Evolutionary conservation across 2,888 invertebrate species (phyloP).

Genomic region (Acleris sparsana): DNA sequence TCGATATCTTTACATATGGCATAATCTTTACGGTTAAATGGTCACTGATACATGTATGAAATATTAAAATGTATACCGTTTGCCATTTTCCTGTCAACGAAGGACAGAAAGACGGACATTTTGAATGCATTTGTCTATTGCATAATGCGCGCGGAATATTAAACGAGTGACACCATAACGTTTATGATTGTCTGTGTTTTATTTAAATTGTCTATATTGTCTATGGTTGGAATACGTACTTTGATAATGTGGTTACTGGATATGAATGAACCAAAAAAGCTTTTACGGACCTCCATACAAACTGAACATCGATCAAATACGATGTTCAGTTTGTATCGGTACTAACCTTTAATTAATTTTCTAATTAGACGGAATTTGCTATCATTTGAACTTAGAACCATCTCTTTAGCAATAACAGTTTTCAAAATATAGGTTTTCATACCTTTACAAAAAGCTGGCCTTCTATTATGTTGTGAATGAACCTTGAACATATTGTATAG

Average conservation of each 20-base stretch:
- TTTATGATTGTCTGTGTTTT: constrained; percentile 32
- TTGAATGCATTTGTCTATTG: constrained; percentile 37
- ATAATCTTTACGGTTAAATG: constrained; percentile 8
- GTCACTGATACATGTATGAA: constrained; percentile 25
- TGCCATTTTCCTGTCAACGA: constrained; percentile 37
- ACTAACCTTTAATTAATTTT: too few species aligned
- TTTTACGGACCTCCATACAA: too few species aligned
- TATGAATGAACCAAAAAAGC: not conserved
- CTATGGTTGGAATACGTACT: not conserved
- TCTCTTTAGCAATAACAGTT: too few species aligned
- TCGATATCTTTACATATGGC: too few species aligned
- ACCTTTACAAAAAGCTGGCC: too few species aligned
- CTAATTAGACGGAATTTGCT: too few species aligned
- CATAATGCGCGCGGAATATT: constrained; percentile 33
- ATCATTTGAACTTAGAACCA: too few species aligned
- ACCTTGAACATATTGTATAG: too few species aligned
- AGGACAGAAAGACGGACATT: constrained; percentile 37
- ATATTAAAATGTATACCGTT: constrained; percentile 36
- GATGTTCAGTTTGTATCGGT: too few species aligned
- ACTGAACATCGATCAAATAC: too few species aligned
- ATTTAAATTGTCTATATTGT: constrained; percentile 15
- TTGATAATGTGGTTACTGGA: not conserved
- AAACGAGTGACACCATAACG: constrained; percentile 32
- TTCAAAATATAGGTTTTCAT: too few species aligned
- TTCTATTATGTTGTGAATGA: too few species aligned